Evolutionary conservation across 2,797 vertebrate species (phyloP), one percentile per base, ranked within the genome.

Genomic region (Catostomus latipinnis): DNA sequence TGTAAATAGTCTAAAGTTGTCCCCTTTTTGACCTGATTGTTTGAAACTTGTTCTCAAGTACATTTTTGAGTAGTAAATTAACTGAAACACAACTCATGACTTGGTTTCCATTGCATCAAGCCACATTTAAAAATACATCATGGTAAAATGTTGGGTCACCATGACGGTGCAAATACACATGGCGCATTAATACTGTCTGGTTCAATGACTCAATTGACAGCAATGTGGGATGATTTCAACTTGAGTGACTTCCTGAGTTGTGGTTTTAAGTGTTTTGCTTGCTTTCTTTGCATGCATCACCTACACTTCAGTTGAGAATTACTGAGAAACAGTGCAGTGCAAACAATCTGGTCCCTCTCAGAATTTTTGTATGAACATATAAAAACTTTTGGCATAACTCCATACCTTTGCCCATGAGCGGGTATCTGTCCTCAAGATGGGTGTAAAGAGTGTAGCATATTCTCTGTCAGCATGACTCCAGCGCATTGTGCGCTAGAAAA

Each of bases 281-380:
- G 80, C 68, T 52, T 1, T 12, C 16, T 77, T 80, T 82, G 80
- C 74, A 80, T 84, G 83, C 83, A 84, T 82, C 83, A 76, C 83
- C 80, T 76, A 52, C 34, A 71, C 50, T n/a, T 50, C 62, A 53
- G 16, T 50, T 71, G 6, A 72, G 43, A 61, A 6, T 48, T 77
- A 16, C 6, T 48, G 14, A 52, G 49, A 70, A 75, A 6, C 9
- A 12, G 0, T 53, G 5, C 1, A 14, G 46, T 4, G 9, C 18
- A 50, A 60, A 49, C 16, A 1, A 1, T 18, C n/a, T 11, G 56
- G 45, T 73, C 71, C 58, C n/a, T 2, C 8, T 34, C 34, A 16
- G 54, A 58, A n/a, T 2, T 11, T 67, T 71, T 34, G 34, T 34
- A 34, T 34, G 34, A 34, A 34, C 34, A 34, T 34, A 34, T 34